Evolutionary conservation across 2,888 invertebrate genomes (phyloP).

Genomic region (Neelides folsomi): DNA sequence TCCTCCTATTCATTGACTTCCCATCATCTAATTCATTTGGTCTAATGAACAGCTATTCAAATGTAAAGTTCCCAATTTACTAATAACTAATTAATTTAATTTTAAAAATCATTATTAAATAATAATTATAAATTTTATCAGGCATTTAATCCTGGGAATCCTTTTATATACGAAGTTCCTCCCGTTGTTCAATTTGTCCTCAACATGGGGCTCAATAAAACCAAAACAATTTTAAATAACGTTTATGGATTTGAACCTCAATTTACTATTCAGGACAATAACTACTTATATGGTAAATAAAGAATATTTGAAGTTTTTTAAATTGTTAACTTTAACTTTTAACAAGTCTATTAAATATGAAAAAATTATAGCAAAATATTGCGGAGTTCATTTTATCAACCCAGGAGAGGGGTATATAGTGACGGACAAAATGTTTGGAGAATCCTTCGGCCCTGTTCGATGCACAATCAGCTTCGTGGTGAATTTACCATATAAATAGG

Average conservation of each 20-base stretch:
- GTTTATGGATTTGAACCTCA: slow-evolving; percentile 14
- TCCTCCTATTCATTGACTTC: too few species aligned
- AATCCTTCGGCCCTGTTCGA: slow-evolving; percentile 6
- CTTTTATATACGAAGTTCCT: slow-evolving; percentile 28
- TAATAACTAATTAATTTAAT: too few species aligned
- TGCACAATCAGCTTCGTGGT: slow-evolving; percentile 31
- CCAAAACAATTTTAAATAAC: slow-evolving; percentile 18
- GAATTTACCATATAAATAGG: neutral
- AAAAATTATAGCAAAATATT: slow-evolving; percentile 26
- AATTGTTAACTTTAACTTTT: too few species aligned
- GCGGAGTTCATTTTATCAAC: slow-evolving; percentile 29
- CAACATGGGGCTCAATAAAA: slow-evolving; percentile 15
- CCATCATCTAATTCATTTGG: too few species aligned
- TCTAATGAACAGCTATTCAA: too few species aligned
- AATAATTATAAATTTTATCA: slow-evolving; percentile 1
- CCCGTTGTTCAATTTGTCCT: slow-evolving; percentile 20
- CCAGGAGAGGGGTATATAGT: slow-evolving; percentile 27
- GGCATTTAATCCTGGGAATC: slow-evolving; percentile 23
- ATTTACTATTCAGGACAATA: slow-evolving; percentile 17
- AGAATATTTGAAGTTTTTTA: neutral
- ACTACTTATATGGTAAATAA: slow-evolving; percentile 17
- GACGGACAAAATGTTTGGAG: slow-evolving; percentile 14
- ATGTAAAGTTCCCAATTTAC: too few species aligned
- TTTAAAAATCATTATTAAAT: too few species aligned
- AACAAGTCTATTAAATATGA: too few species aligned